These are phyloP conservation scores for Lithophane socia DNA, from an alignment of 2,888 invertebrate species.

Conservation along the genomic window DNA sequence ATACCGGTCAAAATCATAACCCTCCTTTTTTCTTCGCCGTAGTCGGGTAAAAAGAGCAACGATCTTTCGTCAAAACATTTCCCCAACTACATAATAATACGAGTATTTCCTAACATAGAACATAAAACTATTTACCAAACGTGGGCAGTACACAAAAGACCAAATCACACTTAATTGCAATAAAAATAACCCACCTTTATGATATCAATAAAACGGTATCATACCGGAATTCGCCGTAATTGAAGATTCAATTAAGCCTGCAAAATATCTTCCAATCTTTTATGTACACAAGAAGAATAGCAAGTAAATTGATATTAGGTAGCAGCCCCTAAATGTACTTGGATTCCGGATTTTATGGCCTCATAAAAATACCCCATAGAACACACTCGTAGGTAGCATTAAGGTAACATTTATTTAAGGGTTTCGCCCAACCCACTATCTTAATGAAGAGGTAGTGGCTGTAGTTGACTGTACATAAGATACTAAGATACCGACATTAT, in stretches of 20 bases:
- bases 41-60: not conserved
- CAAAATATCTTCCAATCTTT: conserved; percentile 56
- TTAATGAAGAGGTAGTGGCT: conserved; percentile 61
- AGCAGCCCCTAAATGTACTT: conserved; percentile 59
- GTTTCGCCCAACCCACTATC: conserved; percentile 36
- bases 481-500: conserved; percentile 27
- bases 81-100: not conserved
- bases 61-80: not conserved
- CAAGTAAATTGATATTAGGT: conserved; percentile 66
- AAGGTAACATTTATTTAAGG: conserved; percentile 65
- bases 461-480: conserved; percentile 39
- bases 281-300: conserved; percentile 58
- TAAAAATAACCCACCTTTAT: conserved; percentile 55
- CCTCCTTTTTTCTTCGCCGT: no score
- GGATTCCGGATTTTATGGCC: conserved; percentile 62
- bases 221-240: conserved; percentile 56
- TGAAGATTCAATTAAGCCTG: conserved; percentile 58
- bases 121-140: conserved; percentile 28
- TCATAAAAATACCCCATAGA: conserved; percentile 68
- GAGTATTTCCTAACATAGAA: not conserved
- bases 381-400: conserved; percentile 59
- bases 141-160: not conserved
- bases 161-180: conserved; percentile 33
- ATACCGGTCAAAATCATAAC: no score
- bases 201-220: conserved; percentile 55